Percentiles rank a stretch among this genome's conserved stretches.
Conservation (phyloP, 37 sponge, comb jelly and placozoan species). For the Agelas oroides region DNA sequence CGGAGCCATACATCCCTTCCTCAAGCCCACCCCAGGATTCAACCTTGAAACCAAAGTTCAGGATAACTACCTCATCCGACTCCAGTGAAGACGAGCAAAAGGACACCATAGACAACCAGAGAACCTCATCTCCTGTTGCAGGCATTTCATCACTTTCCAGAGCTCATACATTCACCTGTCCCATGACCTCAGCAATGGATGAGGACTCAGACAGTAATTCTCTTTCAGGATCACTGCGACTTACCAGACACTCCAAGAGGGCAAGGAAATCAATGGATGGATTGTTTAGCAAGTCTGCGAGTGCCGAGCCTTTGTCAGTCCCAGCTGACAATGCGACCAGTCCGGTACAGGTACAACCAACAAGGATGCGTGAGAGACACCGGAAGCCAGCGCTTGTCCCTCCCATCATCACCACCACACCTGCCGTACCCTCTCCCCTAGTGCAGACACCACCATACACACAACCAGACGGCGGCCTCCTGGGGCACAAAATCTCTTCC, state of each 20-base stretch:
- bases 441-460: not conserved
- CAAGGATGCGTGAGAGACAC: not conserved
- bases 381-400: slow-evolving; percentile 25
- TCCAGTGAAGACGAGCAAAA: not conserved
- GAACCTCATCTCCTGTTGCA: not conserved
- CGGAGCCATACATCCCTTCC: slow-evolving; percentile 2
- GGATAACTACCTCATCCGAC: no score
- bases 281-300: slow-evolving; percentile 7
- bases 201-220: not conserved
- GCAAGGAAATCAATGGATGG: slow-evolving; percentile 18
- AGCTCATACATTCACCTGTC: slow-evolving; percentile 23
- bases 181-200: not conserved
- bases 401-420: slow-evolving; percentile 9
- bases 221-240: slow-evolving; percentile 48
- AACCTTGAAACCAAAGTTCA: no score
- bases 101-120: not conserved
- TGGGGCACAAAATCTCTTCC: not conserved
- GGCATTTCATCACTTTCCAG: not conserved
- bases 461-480: not conserved
- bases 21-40: not conserved
- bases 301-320: not conserved
- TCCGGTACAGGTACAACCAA: not conserved
- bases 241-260: slow-evolving; percentile 70
- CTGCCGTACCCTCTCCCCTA: not conserved
- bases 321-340: not conserved